Conservation (phyloP, 2,888 invertebrate genomes). For the Cremastinae sp. region DNA sequence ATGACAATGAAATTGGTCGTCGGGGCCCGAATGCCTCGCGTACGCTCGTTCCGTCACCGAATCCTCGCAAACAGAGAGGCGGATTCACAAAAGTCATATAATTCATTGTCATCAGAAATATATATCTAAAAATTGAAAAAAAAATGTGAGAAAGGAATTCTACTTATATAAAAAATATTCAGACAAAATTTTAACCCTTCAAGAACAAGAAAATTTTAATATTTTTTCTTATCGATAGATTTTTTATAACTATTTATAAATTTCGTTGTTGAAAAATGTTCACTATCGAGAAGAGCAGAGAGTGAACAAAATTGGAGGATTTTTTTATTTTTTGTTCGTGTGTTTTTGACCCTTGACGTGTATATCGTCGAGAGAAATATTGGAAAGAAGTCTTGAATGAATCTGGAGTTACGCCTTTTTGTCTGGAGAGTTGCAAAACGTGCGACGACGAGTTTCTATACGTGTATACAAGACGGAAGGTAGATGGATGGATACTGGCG, state of each 20-base stretch:
- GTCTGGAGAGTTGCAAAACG: background rate
- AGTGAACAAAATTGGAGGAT: too few relatives aligned
- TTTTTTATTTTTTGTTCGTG: too few relatives aligned
- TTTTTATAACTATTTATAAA: too few relatives aligned
- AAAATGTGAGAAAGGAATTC: too few relatives aligned
- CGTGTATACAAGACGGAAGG: constrained; percentile 16
- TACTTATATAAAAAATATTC: too few relatives aligned
- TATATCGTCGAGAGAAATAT: background rate
- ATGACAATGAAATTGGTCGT: constrained; percentile 76
- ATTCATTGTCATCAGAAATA: too few relatives aligned
- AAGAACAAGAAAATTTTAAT: too few relatives aligned
- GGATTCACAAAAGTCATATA: background rate
- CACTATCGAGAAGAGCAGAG: too few relatives aligned
- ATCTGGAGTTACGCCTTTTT: constrained; percentile 6
- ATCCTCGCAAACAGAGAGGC: background rate
- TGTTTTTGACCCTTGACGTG: background rate
- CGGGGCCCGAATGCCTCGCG: constrained; percentile 28
- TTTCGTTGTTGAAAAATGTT: too few relatives aligned
- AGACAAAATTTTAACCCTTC: too few relatives aligned
- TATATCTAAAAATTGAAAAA: too few relatives aligned
- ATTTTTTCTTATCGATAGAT: too few relatives aligned
- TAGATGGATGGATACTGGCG: constrained; percentile 13
- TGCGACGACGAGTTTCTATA: constrained; percentile 9
- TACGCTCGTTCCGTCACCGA: constrained; percentile 18
- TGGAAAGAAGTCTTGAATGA: background rate